Evolutionary conservation across 2,113 vertebrate genomes (phyloP), one percentile per base, ranked within the genome.

Genomic region (Capreolus pygargus): DNA sequence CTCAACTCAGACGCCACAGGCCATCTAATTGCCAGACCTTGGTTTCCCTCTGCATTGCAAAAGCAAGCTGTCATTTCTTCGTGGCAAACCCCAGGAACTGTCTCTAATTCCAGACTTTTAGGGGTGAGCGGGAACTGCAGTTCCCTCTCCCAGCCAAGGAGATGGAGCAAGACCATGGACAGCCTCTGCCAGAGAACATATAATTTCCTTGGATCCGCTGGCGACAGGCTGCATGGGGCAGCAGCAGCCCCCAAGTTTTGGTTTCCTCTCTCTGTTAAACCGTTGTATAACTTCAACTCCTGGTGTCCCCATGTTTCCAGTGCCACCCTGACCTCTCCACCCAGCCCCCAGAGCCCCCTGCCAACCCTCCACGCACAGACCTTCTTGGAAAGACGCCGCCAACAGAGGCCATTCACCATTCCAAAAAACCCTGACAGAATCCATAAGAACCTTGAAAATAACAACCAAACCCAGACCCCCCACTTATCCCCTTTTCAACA

Each of bases 151-250:
- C 79, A 43, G 89, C 95, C 95, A 85, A 76, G 93, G 57, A 84
- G 81, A 95, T 94, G 86, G 96, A 87, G 89, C 95, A 96, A 94
- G 95, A 81, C 96, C 52, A 50, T 45, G 70, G 92, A n/a, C 52
- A 60, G 92, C 61, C 89, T 81, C 60, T 82, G 86, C 95, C 96
- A 87, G 93, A 57, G 93, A 97, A 96, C 91, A 97, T 97, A 96
- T 98, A 96, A 98, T 98, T 97, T 97, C 97, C 97, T 52, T 84
- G 86, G 94, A 78, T 93, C 61, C 52, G 2, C 95, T 96, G 97
- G 97, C 64, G 94, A 97, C 96, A 88, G 96, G 83, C 90, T 94
- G 86, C 36, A 50, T 25, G 3, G 91, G 86, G 87, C 3, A 1
- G 84, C 64, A 64, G 76, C 61, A 15, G 70, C 70, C 94, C 89